Percentiles rank a stretch among this genome's conserved stretches.
Evolutionary conservation across 2,888 invertebrate genomes (phyloP).

Genomic region (Labia minor): DNA sequence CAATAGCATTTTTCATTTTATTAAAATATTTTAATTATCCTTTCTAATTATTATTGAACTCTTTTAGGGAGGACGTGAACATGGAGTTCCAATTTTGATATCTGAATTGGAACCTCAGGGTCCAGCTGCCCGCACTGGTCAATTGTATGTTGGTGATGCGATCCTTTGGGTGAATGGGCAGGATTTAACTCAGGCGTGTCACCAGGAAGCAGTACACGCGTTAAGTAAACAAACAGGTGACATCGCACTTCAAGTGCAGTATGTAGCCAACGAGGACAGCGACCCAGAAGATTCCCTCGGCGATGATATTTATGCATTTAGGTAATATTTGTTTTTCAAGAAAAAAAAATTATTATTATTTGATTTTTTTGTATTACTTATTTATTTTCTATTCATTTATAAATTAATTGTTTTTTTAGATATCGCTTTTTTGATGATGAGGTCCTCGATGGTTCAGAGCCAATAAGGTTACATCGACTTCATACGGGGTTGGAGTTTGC

Average conservation of each 20-base stretch:
- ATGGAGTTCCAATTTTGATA: constrained; percentile 75
- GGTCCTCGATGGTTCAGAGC: constrained; percentile 35
- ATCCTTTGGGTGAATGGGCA: constrained; percentile 69
- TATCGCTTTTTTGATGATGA: constrained; percentile 41
- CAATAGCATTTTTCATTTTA: no score
- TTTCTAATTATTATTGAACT: no score
- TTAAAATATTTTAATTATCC: no score
- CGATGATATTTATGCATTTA: constrained; percentile 44
- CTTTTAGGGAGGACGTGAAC: constrained; percentile 68
- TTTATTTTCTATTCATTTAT: constrained; percentile 15
- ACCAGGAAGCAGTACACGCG: constrained; percentile 69
- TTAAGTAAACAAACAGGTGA: constrained; percentile 67
- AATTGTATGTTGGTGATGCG: constrained; percentile 72
- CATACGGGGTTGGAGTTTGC: constrained; percentile 25
- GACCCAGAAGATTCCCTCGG: constrained; percentile 56
- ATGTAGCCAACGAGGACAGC: constrained; percentile 48
- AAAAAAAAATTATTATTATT: no score
- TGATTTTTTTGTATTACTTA: no score
- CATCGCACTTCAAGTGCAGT: constrained; percentile 65
- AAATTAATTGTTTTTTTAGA: constrained; percentile 23
- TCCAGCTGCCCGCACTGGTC: constrained; percentile 61
- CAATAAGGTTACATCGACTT: constrained; percentile 31
- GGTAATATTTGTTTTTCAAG: no score
- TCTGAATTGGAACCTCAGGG: constrained; percentile 70
- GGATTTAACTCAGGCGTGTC: constrained; percentile 62